phyloP scores from a whole-genome alignment of 2,797 vertebrate species.

The Lepilemur septentrionalis region DNA sequence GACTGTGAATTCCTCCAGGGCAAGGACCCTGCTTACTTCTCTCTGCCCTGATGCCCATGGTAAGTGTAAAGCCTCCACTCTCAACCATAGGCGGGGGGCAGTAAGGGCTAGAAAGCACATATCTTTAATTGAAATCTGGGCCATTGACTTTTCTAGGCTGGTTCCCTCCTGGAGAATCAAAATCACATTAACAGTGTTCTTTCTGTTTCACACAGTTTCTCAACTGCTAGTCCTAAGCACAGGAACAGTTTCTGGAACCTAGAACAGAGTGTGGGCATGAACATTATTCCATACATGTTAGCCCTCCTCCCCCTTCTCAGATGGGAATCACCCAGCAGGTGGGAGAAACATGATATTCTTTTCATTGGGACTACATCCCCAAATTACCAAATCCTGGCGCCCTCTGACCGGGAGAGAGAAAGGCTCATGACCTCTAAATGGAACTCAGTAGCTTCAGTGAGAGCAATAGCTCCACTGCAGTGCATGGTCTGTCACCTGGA shows the following conservation, averaged over 20 bases:
- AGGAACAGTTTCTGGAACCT: not conserved
- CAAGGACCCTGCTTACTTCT: not conserved
- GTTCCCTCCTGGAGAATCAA: not conserved
- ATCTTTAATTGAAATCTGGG: not conserved
- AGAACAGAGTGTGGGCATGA: not conserved
- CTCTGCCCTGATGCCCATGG: not conserved
- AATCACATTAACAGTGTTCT: not conserved
- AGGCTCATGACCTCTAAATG: not conserved
- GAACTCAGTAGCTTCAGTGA: not conserved
- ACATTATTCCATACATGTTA: not conserved
- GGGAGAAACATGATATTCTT: not conserved
- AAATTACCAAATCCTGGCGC: not conserved
- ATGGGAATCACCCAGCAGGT: not conserved
- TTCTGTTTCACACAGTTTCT: not conserved
- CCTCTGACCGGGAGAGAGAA: not conserved
- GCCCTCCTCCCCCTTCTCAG: not conserved
- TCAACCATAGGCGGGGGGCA: fast-evolving
- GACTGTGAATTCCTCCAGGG: not conserved
- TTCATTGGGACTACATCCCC: not conserved
- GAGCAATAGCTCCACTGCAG: not conserved
- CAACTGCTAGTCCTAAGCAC: not conserved
- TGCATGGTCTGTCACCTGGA: not conserved
- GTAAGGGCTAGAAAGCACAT: not conserved
- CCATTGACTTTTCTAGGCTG: not conserved
- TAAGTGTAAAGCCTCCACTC: not conserved